A percentile compares a stretch with the other conserved stretches of the same genome.
phyloP scores from a whole-genome alignment of 2,888 invertebrate species.

The Drosophila testacea region DNA sequence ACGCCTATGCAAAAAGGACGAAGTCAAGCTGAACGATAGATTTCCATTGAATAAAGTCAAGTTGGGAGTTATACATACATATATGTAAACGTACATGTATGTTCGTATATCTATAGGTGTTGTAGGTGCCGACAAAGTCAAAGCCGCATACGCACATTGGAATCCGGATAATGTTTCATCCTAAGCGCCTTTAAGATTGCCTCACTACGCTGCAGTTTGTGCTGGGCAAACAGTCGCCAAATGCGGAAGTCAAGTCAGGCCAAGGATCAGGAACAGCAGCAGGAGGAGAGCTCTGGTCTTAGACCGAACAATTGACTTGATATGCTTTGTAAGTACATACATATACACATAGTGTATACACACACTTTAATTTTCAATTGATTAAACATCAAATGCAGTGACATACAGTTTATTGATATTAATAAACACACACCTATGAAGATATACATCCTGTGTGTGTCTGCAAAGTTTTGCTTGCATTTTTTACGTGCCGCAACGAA shows the following conservation, averaged over 20 bases:
- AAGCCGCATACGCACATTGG: conserved; percentile 75
- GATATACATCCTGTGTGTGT: neutral
- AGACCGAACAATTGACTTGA: conserved; percentile 56
- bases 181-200: conserved; percentile 64
- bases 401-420: conserved; percentile 41
- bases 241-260: conserved; percentile 66
- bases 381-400: conserved; percentile 74
- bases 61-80: neutral
- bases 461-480: conserved; percentile 59
- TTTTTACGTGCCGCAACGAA: conserved; percentile 72
- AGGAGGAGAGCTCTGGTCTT: conserved; percentile 4
- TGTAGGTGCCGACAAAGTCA: conserved; percentile 57
- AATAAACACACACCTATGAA: conserved; percentile 24
- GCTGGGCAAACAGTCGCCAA: conserved; percentile 63
- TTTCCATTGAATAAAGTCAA: conserved; percentile 50
- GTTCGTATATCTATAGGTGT: neutral
- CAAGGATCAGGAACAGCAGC: conserved; percentile 2
- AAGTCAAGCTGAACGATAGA: conserved; percentile 58
- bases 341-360: conserved; percentile 5
- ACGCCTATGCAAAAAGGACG: conserved; percentile 37
- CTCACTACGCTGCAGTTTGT: conserved; percentile 62
- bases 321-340: conserved; percentile 20
- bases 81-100: neutral
- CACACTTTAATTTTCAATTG: conserved; percentile 64
- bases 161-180: conserved; percentile 78